These are phyloP conservation scores for Hirtodrosophila alboralis DNA, from an alignment of 2,888 invertebrate genomes.

Conservation along the genomic window DNA sequence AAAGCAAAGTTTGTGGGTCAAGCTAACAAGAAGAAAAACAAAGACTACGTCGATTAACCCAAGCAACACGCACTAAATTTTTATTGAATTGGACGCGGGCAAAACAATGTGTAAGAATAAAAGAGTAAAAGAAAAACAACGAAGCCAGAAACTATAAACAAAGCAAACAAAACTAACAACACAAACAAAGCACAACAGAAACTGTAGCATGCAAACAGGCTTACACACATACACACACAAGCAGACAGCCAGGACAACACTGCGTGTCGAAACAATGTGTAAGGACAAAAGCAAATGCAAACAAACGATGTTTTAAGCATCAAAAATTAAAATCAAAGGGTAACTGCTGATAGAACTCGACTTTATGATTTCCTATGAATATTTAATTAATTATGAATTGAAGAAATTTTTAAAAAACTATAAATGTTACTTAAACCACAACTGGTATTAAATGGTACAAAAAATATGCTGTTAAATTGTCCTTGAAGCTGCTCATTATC, in stretches of 20 bases:
- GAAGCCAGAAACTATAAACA: conserved; percentile 57
- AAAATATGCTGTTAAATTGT: conserved; percentile 34
- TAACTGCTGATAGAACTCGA: conserved; percentile 7
- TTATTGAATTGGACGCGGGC: conserved; percentile 56
- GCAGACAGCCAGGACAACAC: neutral
- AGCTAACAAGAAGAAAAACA: conserved; percentile 6
- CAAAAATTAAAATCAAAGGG: neutral
- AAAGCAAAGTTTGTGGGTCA: conserved; percentile 12
- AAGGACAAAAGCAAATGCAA: conserved; percentile 6
- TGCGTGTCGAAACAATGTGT: conserved; percentile 6
- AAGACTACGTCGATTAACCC: conserved; percentile 51
- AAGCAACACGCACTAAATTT: conserved; percentile 60
- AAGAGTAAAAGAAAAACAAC: conserved; percentile 13
- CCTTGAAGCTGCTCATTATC: conserved; percentile 6
- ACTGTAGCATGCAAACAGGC: conserved; percentile 24
- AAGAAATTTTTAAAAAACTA: no score
- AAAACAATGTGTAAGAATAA: conserved; percentile 16
- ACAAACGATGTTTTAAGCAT: neutral
- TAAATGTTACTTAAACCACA: no score
- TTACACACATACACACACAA: neutral
- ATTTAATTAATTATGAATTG: no score
- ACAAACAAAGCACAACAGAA: conserved; percentile 38
- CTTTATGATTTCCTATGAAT: no score
- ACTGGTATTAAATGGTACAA: neutral
- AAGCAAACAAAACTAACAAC: conserved; percentile 50